These are phyloP conservation scores for Rhabdornis inornatus DNA, from an alignment of 2,113 vertebrate species.

Conservation along the genomic window DNA sequence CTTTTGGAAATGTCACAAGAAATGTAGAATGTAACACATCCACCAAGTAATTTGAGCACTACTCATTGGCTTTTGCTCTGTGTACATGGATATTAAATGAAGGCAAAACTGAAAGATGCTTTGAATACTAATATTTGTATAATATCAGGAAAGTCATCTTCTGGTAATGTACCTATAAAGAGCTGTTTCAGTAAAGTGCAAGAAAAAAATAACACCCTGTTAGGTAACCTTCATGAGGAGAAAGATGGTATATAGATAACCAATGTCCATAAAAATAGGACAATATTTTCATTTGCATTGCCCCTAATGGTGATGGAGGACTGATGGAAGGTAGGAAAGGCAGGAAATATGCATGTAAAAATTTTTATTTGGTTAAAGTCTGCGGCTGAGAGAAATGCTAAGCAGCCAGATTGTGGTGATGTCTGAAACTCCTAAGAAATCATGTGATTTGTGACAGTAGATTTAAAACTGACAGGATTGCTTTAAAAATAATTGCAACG, in stretches of 20 bases:
- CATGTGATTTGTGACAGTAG: not conserved
- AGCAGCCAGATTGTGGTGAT: not conserved
- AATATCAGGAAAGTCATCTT: not conserved
- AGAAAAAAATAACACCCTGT: not conserved
- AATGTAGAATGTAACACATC: rapidly evolving
- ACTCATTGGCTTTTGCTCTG: not conserved
- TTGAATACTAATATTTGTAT: not conserved
- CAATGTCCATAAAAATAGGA: not conserved
- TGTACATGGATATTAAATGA: not conserved
- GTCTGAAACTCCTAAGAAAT: not conserved
- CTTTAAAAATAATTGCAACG: not conserved
- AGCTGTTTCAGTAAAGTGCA: not conserved
- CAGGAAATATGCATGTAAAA: not conserved
- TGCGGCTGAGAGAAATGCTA: not conserved
- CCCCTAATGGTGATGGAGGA: not conserved
- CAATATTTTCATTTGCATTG: not conserved
- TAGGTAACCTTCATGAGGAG: not conserved
- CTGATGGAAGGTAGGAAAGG: not conserved
- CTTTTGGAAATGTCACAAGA: not conserved
- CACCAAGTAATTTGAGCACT: not conserved
- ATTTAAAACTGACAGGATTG: not conserved
- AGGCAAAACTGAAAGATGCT: not conserved
- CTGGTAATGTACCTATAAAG: not conserved
- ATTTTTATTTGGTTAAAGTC: not conserved
- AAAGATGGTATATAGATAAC: not conserved